Evolutionary conservation across 64 coral and sea anemone species (phyloP).

Genomic region (Montipora efflorescens): DNA sequence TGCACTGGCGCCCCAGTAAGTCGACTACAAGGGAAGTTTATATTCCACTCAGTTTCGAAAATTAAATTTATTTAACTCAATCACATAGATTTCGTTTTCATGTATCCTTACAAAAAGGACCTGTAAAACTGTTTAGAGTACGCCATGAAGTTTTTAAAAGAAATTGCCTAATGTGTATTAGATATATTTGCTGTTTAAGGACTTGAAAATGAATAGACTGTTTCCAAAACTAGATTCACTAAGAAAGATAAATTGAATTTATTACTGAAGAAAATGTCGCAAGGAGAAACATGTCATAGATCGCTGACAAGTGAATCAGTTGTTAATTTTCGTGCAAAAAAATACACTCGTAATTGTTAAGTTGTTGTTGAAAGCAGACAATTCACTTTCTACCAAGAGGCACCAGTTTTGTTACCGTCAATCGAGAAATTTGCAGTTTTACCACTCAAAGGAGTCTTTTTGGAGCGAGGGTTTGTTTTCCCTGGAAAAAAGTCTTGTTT

Average conservation of each 20-base stretch:
- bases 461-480: background rate
- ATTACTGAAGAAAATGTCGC: conserved; percentile 16
- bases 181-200: conserved; percentile 39
- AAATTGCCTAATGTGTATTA: conserved; percentile 61
- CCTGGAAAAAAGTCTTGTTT: too few relatives aligned
- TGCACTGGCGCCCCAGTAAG: too few relatives aligned
- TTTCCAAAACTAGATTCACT: background rate
- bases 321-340: background rate
- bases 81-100: conserved; percentile 19
- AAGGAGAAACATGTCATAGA: background rate
- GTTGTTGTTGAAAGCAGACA: too few relatives aligned
- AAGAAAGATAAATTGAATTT: conserved; percentile 46
- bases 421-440: background rate
- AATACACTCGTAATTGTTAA: too few relatives aligned
- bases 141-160: conserved; percentile 54
- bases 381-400: background rate
- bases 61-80: conserved; percentile 67
- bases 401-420: background rate
- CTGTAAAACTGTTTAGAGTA: conserved; percentile 36
- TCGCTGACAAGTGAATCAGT: conserved; percentile 16
- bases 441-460: background rate
- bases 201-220: conserved; percentile 46
- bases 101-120: conserved; percentile 25
- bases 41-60: conserved; percentile 14
- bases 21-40: background rate